Base-by-base conservation (phyloP, 2,113 vertebrate species). In the Neopipo cinnamomea region DNA sequence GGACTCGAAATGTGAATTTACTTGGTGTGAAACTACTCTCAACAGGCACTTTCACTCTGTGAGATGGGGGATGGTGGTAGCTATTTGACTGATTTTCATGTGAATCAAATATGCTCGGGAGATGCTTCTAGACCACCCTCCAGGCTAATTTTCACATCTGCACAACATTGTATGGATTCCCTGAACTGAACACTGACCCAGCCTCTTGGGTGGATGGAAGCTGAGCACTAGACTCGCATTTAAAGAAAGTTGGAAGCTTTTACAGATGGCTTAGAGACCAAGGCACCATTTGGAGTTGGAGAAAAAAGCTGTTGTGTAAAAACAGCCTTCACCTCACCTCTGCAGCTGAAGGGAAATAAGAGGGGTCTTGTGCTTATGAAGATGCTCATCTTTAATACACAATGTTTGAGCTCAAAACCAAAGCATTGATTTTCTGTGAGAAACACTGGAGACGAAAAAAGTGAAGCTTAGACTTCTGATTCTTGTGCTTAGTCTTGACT, bases 1-100 rank as follows among this genome's bases (percentile, higher is more conserved):
- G 8, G 44, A 75, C 0, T 0, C 0, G 1, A 81, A 76, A 47
- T 0, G 3, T 9, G 0, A 55, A 39, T 70, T 86, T 55, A 8
- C 16, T 31, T 12, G 5, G 4, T 33, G 20, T 44, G n/a, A 77
- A 65, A 30, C 28, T 50, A 19, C 30, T 56, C 25, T 47, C 53
- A 62, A 31, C 4, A 84, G 39, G 52, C 6, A 33, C 79, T 85
- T 58, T 76, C 23, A 12, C 6, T 71, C 12, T 4, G 49, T 0
- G 6, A 66, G 59, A 21, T 4, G 23, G 11, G 55, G 30, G 44
- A 19, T 14, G 13, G 17, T 42, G 14, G 56, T 9, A 62, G n/a
- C 14, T 61, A 9, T 79, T 75, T 68, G 35, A 52, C 19, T 46
- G 74, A 9, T 22, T 47, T 66, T 35, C 37, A 18, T 2, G 9